Percentiles rank a stretch among this genome's conserved stretches.
Evolutionary conservation across 1,140 invertebrate species (phyloP).

Genomic region (Drosophila kanapiae): DNA sequence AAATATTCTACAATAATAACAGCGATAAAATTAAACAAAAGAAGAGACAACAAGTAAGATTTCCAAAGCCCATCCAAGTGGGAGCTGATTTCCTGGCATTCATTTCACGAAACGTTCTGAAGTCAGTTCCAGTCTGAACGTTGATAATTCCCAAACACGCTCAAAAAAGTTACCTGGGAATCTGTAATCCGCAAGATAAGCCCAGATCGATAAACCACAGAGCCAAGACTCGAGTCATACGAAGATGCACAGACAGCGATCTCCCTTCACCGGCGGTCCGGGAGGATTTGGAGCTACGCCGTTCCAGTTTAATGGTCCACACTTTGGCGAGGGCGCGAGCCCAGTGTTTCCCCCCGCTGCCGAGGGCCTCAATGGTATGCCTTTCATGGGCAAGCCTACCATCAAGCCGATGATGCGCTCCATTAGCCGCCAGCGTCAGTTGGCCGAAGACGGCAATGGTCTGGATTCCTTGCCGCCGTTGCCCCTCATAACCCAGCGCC

Average conservation of each 20-base stretch:
- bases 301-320: constrained; percentile 49
- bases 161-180: constrained; percentile 14
- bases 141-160: constrained; percentile 52
- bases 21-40: neutral
- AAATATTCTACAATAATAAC: neutral
- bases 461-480: constrained; percentile 24
- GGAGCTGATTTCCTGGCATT: neutral
- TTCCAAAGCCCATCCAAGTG: neutral
- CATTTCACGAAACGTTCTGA: neutral
- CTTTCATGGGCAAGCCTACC: constrained; percentile 39
- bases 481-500: constrained; percentile 16
- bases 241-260: constrained; percentile 65
- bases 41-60: neutral
- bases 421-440: constrained; percentile 12
- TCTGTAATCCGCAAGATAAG: neutral
- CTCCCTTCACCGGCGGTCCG: constrained; percentile 42
- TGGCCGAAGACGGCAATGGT: constrained; percentile 22
- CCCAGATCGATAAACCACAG: neutral
- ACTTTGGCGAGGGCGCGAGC: constrained; percentile 24
- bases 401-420: constrained; percentile 38
- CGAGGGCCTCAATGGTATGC: constrained; percentile 53
- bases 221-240: neutral
- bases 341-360: neutral
- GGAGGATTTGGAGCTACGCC: constrained; percentile 31
- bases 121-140: constrained; percentile 15